Conservation (phyloP, 1,140 invertebrate genomes). For the Cydia fagiglandana region DNA sequence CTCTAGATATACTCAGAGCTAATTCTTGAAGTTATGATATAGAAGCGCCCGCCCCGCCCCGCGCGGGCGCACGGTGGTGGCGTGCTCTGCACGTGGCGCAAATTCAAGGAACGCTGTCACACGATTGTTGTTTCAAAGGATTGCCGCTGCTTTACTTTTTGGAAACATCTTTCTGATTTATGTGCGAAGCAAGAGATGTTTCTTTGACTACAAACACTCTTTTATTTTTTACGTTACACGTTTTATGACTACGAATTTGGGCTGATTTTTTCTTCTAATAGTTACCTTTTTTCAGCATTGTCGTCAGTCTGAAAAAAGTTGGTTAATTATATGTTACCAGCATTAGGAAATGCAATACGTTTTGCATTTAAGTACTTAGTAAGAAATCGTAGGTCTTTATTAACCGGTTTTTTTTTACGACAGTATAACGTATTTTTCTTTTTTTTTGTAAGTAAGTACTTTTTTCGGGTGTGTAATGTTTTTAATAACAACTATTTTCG, state of each 20-base stretch:
- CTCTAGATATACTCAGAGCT: background rate
- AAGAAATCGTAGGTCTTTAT: too few relatives aligned
- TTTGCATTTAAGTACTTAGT: too few relatives aligned
- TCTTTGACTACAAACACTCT: background rate
- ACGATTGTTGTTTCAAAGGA: constrained; percentile 20
- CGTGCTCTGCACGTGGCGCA: constrained; percentile 15
- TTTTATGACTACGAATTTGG: background rate
- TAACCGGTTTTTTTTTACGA: too few relatives aligned
- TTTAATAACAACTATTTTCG: too few relatives aligned
- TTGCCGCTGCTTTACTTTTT: constrained; percentile 22
- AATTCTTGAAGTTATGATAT: background rate
- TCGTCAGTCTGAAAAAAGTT: too few relatives aligned
- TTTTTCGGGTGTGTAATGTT: too few relatives aligned
- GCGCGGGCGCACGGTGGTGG: background rate
- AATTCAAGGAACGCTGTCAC: constrained; percentile 23
- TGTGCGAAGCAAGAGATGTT: background rate
- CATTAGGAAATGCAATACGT: too few relatives aligned
- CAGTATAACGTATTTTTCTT: too few relatives aligned
- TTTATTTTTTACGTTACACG: background rate
- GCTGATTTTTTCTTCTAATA: too few relatives aligned
- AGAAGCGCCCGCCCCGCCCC: background rate
- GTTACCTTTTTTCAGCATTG: too few relatives aligned
- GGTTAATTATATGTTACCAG: too few relatives aligned
- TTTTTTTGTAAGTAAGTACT: too few relatives aligned
- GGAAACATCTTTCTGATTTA: constrained; percentile 27